Evolutionary conservation across 2,888 invertebrate genomes (phyloP), one percentile per base, ranked within the genome.

Genomic region (Phyto melanocephala): DNA sequence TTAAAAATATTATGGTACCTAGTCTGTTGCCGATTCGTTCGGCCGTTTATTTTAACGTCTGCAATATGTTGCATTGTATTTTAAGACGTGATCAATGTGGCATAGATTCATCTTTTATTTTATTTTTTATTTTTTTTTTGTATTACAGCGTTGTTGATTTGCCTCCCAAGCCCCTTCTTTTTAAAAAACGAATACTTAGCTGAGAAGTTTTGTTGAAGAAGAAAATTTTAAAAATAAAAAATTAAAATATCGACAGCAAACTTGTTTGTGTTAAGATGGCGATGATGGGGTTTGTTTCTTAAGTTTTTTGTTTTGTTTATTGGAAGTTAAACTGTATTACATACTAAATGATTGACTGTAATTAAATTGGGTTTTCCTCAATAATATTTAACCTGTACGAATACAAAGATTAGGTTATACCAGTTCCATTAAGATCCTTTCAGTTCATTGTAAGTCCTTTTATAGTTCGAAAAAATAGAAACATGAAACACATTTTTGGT

Each of bases 21-120:
- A 58, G 58, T 70, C 68, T 52, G 54, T 75, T 3, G 75, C 37
- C 47, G 67, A 35, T 76, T 35, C 17, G 60, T 75, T 70, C 62
- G 54, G 22, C 62, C 54, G 45, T 70, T 62, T 70, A 54, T 65
- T 63, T 35, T 35, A 45, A 37, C 15, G 65, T 78, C 75, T 79
- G 75, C 60, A 67, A 75, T 72, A 70, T 74, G 78, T 79, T 82
- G 79, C 71, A 52, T 47, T 62, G 35, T 56, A 47, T 52, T 76
- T 58, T 72, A 68, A 83, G 80, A 83, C 83, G 80, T 83, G 83
- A 83, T 83, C 80, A 80, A 72, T 80, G 76, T 80, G 83, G 80
- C 83, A 83, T 80, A 83, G 83, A 77, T 83, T 83, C 74, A 62
- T 54, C 47, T 47, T 52, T 58, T 50, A 22, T 10, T 37, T 37